Percentiles rank a stretch among this genome's conserved stretches.
phyloP scores from a whole-genome alignment of 2,888 invertebrate species.

The Vesta saturnalis region DNA sequence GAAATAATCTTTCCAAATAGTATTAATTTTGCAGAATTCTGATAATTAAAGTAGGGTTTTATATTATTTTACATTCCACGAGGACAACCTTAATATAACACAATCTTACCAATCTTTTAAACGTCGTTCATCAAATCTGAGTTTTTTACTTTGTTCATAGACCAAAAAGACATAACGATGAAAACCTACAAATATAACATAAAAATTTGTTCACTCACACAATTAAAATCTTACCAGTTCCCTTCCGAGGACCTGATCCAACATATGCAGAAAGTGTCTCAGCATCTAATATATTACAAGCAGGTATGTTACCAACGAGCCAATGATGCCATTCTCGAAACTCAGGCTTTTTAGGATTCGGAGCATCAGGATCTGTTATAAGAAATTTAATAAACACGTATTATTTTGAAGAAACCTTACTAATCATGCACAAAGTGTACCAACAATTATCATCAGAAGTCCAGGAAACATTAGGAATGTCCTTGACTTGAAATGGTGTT shows the following conservation, averaged over 20 bases:
- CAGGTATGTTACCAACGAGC: constrained; percentile 81
- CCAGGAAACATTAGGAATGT: constrained; percentile 75
- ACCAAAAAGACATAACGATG: constrained; percentile 80
- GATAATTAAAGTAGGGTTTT: too few species aligned
- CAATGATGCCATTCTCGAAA: constrained; percentile 82
- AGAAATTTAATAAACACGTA: too few species aligned
- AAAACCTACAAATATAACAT: constrained; percentile 62
- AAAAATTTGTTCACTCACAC: background rate
- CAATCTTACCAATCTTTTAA: constrained; percentile 43
- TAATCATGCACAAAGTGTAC: constrained; percentile 71
- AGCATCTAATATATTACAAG: constrained; percentile 69
- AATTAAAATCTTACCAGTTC: constrained; percentile 58
- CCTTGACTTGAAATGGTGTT: constrained; percentile 77
- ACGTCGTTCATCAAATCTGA: constrained; percentile 51
- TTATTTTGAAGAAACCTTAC: too few species aligned
- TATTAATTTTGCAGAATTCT: too few species aligned
- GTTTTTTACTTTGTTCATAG: constrained; percentile 72
- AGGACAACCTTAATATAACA: too few species aligned
- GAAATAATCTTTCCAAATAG: too few species aligned
- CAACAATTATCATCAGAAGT: constrained; percentile 67
- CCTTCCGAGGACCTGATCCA: constrained; percentile 77
- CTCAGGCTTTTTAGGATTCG: constrained; percentile 74
- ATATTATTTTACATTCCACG: too few species aligned
- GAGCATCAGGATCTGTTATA: constrained; percentile 86
- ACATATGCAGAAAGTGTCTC: constrained; percentile 73